phyloP scores from a whole-genome alignment of 2,113 vertebrate genomes.

The Galeopterus variegatus region DNA sequence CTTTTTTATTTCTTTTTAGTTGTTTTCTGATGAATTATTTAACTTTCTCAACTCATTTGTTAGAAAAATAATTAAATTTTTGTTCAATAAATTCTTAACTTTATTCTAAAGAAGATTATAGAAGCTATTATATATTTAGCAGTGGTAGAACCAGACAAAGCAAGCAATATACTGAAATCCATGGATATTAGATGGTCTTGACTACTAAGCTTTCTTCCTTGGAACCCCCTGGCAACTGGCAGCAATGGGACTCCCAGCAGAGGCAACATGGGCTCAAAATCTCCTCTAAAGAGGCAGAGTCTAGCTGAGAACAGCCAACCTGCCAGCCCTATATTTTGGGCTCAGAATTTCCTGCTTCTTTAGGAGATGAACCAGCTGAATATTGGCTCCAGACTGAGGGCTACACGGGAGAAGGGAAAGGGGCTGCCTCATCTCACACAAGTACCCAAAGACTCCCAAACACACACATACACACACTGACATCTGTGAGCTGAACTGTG shows the following conservation, averaged over 20 bases:
- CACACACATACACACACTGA: not conserved
- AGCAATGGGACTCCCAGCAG: not conserved
- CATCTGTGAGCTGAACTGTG: not conserved
- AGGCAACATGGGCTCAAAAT: not conserved
- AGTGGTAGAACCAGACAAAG: not conserved
- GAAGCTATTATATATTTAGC: not conserved
- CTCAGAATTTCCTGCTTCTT: not conserved
- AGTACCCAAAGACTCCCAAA: not conserved
- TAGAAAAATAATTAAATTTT: not conserved
- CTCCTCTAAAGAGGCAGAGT: not conserved
- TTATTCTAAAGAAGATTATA: not conserved
- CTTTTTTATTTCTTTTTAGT: not conserved
- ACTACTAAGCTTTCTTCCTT: not conserved
- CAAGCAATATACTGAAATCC: not conserved
- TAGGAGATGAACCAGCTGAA: not conserved
- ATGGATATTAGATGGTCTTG: not conserved
- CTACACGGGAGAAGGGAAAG: not conserved
- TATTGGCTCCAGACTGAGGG: not conserved
- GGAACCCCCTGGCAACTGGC: not conserved
- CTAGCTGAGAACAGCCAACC: not conserved
- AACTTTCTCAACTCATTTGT: not conserved
- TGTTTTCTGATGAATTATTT: not conserved
- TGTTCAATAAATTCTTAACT: not conserved
- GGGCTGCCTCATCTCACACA: no score
- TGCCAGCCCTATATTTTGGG: not conserved